Evolutionary conservation across 1,140 invertebrate species (phyloP), one percentile per base, ranked within the genome.

Genomic region (Drosophila pseudoobscura): DNA sequence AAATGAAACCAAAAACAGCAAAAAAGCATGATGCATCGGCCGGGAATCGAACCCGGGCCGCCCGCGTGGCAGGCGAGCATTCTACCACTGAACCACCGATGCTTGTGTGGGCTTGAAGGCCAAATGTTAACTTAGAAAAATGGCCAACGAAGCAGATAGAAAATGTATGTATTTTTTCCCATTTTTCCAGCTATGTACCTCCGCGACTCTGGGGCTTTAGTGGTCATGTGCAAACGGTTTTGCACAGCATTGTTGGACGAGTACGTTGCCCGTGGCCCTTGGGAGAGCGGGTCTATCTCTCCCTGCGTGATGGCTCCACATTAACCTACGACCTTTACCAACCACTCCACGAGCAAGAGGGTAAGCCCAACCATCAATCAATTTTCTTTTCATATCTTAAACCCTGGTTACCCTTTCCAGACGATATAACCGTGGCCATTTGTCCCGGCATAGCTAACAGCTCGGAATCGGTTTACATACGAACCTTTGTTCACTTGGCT

Each of bases 371-470:
- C 26, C 6, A 15, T 6, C 13, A 15, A 6, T 8, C 35, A 54
- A 2, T 6, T 11, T 29, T 11, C 15, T 49, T 29, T 20, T 15
- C 3, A 31, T 13, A 52, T 52, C 62, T 20, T 60, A 13, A 68
- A 11, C 55, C n/a, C 8, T 45, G 31, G 7, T 69, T 73, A 87
- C 6, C 79, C 64, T 56, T 92, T 93, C 1, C 89, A 97, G 97
- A 96, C 92, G 96, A 98, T 90, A 94, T 96, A 52, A 98, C 97
- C 1, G 93, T 98, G 53, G 95, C 96, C 1, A 95, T 99, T 65
- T 97, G 97, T 89, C 97, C 97, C 35, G 97, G 97, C 31, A 98
- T 98, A 80, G 97, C 97, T 24, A 98, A 98, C 92, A 97, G 96
- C 31, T 98, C 97, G 45, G 97, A 98, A 91, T 97, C 96, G 84